phyloP scores from a whole-genome alignment of 2,888 invertebrate species.

The Pollenia labialis region DNA sequence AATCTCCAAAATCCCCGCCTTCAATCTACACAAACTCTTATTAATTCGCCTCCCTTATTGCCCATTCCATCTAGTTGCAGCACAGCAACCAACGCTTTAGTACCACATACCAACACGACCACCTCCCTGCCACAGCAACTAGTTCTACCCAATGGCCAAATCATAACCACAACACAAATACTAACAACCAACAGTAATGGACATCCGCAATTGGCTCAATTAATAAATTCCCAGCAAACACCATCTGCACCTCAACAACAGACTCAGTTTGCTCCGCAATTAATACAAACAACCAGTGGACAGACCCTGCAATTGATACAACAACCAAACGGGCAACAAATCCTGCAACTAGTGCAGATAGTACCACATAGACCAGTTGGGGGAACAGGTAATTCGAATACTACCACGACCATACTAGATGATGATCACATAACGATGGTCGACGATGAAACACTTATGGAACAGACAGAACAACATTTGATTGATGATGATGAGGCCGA shows the following conservation, averaged over 20 bases:
- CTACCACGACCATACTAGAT: slow-evolving; percentile 70
- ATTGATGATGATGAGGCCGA: slow-evolving; percentile 81
- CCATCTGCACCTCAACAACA: slow-evolving; percentile 71
- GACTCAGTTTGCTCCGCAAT: slow-evolving; percentile 79
- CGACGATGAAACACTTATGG: slow-evolving; percentile 77
- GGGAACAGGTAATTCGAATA: slow-evolving; percentile 69
- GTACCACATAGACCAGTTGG: slow-evolving; percentile 77
- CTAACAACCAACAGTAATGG: slow-evolving; percentile 77
- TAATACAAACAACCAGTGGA: slow-evolving; percentile 81
- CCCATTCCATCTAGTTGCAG: slow-evolving; percentile 45
- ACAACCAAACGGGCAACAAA: slow-evolving; percentile 83
- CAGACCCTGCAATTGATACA: slow-evolving; percentile 84
- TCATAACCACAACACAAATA: slow-evolving; percentile 83
- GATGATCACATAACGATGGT: slow-evolving; percentile 76
- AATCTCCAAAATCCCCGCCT: slow-evolving; percentile 63
- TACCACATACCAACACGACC: slow-evolving; percentile 74
- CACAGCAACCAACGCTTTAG: slow-evolving; percentile 64
- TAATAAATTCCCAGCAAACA: slow-evolving; percentile 77
- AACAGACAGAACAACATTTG: slow-evolving; percentile 79
- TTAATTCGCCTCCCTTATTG: slow-evolving; percentile 64
- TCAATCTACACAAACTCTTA: slow-evolving; percentile 52
- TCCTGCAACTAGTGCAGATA: slow-evolving; percentile 80
- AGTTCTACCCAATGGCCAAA: slow-evolving; percentile 83
- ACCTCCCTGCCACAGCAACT: slow-evolving; percentile 81
- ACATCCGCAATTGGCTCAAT: slow-evolving; percentile 82